Base-by-base conservation (phyloP, 1,140 invertebrate genomes). In the Dreissena rostriformis region DNA sequence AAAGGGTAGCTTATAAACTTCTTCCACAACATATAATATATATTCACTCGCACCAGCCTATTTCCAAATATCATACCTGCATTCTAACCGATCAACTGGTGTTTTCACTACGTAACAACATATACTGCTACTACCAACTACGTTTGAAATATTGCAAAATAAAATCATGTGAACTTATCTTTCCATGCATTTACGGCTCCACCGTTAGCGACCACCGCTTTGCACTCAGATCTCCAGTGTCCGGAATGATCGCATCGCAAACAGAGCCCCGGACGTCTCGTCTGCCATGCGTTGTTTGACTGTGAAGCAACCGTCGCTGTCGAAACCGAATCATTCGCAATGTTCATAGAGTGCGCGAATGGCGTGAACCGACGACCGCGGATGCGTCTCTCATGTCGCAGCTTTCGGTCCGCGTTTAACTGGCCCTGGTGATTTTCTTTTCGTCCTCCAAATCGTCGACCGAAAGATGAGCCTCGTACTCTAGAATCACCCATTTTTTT, bases 1-100 rank as follows among this genome's bases (percentile, higher is more conserved):
- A 63, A 76, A 76, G 7, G 73, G 73, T 39, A 76, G 63, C 24
- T 67, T 67, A 67, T 67, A 67, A 22, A 12, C 66, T 12, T 28
- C 22, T 22, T 24, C 11, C 11, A 67, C 19, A n/a, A 67, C 66
- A 14, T 67, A 12, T 22, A 67, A 28, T 12, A 72, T 51, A 22
- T 67, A 67, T 28, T 67, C 66, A 67, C 66, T 67, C 12, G 66
- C 22, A 67, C 22, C 66, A 14, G 66, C 66, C 11, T 67, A 12
- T 28, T 67, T 67, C 66, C 66, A 67, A 67, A 15, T 12, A 11
- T 28, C 26, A 67, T 67, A 67, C 11, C 66, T n/a, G n/a, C n/a
- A n/a, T n/a, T n/a, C n/a, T n/a, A n/a, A n/a, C n/a, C n/a, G n/a
- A n/a, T n/a, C n/a, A n/a, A n/a, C n/a, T n/a, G n/a, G n/a, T n/a